These are phyloP conservation scores for Remorina albescens DNA, from an alignment of 2,797 vertebrate genomes.

Conservation along the genomic window DNA sequence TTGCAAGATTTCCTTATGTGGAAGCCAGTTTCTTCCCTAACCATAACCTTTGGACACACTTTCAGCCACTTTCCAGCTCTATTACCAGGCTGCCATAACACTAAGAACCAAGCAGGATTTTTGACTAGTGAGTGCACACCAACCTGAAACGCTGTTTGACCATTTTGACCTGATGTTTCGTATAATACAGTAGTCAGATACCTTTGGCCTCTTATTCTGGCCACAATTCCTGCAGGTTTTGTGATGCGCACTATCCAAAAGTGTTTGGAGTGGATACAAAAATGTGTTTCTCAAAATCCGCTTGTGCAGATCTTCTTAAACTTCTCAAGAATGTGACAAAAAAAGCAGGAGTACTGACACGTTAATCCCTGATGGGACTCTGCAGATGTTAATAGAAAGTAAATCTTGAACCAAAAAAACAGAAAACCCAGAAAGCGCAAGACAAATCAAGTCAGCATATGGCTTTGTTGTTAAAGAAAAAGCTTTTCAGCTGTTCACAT, in stretches of 20 bases:
- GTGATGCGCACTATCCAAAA: not conserved
- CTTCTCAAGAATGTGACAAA: not conserved
- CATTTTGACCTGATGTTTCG: not conserved
- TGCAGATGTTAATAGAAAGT: too few relatives aligned
- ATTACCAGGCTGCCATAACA: constrained; percentile 43
- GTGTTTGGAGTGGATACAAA: not conserved
- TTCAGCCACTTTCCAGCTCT: constrained; percentile 55
- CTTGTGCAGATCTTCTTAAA: not conserved
- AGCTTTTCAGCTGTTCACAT: constrained; percentile 61
- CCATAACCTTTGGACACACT: constrained; percentile 44
- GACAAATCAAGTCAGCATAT: constrained; percentile 31
- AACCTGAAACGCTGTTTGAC: not conserved
- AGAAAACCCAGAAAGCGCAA: constrained; percentile 32
- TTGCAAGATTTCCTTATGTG: constrained; percentile 50
- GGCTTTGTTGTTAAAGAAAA: constrained; percentile 40
- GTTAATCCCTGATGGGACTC: not conserved
- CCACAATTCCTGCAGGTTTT: constrained; percentile 5
- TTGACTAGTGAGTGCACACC: not conserved
- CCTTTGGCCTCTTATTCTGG: not conserved
- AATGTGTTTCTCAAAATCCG: not conserved
- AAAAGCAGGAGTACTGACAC: not conserved
- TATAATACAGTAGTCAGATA: not conserved
- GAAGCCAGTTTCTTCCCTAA: constrained; percentile 41
- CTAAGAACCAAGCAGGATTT: not conserved
- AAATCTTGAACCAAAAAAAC: constrained; percentile 13